Base-by-base conservation (phyloP, 2,888 invertebrate species). In the Scaeva pyrastri region DNA sequence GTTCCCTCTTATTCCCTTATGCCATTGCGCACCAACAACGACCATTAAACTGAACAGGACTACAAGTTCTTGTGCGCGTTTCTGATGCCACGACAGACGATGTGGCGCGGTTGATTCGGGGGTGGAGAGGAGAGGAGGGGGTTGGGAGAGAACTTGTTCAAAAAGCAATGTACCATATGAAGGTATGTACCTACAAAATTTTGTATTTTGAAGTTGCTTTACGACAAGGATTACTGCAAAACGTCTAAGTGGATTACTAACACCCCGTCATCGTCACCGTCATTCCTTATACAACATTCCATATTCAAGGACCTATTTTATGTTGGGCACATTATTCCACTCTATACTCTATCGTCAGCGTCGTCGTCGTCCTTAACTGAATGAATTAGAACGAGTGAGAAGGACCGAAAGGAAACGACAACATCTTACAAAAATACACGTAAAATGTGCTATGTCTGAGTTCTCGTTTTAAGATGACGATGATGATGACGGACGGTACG, bases 171-270 rank as follows among this genome's bases (percentile, higher is more conserved):
- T n/a, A n/a, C n/a, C n/a, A n/a, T n/a, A n/a, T n/a, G n/a, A n/a
- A n/a, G n/a, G n/a, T n/a, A n/a, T 12, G 16, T 58, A 36, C 21
- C 45, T n/a, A 39, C n/a, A n/a, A 79, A 56, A 74, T 75, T 74
- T 66, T 71, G 71, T 75, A 62, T 31, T 26, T 62, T 48, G 31
- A 62, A 62, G 23, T 62, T 62, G 62, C 39, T 64, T 56, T 48
- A 43, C 62, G 71, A 50, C 23, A 52, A 66, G 75, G 80, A 84
- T 84, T 84, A 84, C 79, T 73, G 58, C 58, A 19, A 66, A 77
- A 80, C 56, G 79, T 79, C 78, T 83, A 74, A 83, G 78, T 60
- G 62, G 78, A 83, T 83, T 78, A 78, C 78, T 55, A 74, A 68
- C 45, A 60, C 48, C 41, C 31, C 19, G 16, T 43, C 14, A 45